A percentile compares a stretch with the other conserved stretches of the same genome.
phyloP scores from a whole-genome alignment of 2,888 invertebrate genomes.

The Blastobasis lacticolella region DNA sequence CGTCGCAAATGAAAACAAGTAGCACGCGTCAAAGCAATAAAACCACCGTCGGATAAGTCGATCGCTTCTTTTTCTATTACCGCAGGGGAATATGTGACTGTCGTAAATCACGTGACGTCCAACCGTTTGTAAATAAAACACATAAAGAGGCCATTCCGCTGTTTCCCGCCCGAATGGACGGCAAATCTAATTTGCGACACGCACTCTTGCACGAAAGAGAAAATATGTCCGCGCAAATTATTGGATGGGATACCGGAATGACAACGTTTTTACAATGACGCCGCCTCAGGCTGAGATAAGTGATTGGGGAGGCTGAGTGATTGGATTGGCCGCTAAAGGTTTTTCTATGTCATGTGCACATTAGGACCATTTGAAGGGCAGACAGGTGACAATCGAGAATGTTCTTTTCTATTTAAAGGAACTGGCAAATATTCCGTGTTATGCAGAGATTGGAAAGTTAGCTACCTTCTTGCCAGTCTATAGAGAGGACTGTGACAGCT shows the following conservation, averaged over 20 bases:
- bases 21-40: no score
- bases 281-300: background rate
- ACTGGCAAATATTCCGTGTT: no score
- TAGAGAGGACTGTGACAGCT: no score
- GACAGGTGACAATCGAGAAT: no score
- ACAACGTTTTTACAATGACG: background rate
- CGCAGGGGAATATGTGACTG: conserved; percentile 9
- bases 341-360: no score
- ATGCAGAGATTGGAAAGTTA: no score
- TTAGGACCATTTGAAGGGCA: no score
- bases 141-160: conserved; percentile 5
- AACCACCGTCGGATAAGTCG: no score
- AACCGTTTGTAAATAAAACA: conserved; percentile 11
- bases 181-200: conserved; percentile 5
- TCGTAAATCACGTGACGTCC: conserved; percentile 11
- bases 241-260: background rate
- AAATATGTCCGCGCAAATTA: conserved; percentile 7
- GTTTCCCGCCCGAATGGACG: conserved; percentile 4
- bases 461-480: no score
- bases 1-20: no score
- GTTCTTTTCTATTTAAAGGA: no score
- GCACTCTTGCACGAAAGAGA: conserved; percentile 1
- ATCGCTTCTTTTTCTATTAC: conserved; percentile 5
- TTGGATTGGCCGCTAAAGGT: no score
- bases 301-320: background rate